Percentiles rank a stretch among this genome's conserved stretches.
These are phyloP conservation scores for Lathronympha strigana DNA, from an alignment of 2,888 invertebrate species.

Conservation along the genomic window DNA sequence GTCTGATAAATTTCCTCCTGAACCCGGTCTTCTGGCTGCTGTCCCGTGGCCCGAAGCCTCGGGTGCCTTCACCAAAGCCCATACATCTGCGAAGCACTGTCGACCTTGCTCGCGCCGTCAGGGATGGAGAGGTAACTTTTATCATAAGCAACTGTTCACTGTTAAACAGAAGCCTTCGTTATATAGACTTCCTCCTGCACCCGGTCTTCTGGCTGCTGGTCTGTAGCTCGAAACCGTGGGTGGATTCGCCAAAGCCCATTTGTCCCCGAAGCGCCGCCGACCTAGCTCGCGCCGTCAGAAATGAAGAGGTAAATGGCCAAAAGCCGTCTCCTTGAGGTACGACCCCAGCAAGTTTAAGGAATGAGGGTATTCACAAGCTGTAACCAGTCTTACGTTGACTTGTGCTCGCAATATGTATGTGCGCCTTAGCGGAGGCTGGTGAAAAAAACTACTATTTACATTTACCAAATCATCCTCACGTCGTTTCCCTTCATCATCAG, in stretches of 20 bases:
- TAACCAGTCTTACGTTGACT: too few relatives aligned
- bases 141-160: background rate
- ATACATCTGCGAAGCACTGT: constrained; percentile 83
- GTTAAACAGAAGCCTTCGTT: constrained; percentile 55
- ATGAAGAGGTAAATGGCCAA: constrained; percentile 80
- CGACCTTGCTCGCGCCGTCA: constrained; percentile 84
- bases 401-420: too few relatives aligned
- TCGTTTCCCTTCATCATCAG: too few relatives aligned
- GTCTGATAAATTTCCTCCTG: constrained; percentile 65
- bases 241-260: constrained; percentile 75
- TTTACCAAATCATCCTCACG: too few relatives aligned
- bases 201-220: constrained; percentile 70
- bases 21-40: constrained; percentile 69
- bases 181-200: constrained; percentile 65
- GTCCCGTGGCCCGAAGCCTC: constrained; percentile 52
- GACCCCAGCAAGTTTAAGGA: too few relatives aligned
- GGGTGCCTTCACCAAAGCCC: constrained; percentile 74
- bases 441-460: too few relatives aligned
- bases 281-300: constrained; percentile 84
- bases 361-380: too few relatives aligned
- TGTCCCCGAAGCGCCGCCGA: constrained; percentile 83
- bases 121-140: constrained; percentile 82
- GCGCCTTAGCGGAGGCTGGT: too few relatives aligned
- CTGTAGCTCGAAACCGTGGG: constrained; percentile 55
- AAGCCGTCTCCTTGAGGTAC: too few relatives aligned